A percentile compares a stretch with the other conserved stretches of the same genome.
These are phyloP conservation scores for Epirrita christyi DNA, from an alignment of 2,888 invertebrate genomes.

Conservation along the genomic window DNA sequence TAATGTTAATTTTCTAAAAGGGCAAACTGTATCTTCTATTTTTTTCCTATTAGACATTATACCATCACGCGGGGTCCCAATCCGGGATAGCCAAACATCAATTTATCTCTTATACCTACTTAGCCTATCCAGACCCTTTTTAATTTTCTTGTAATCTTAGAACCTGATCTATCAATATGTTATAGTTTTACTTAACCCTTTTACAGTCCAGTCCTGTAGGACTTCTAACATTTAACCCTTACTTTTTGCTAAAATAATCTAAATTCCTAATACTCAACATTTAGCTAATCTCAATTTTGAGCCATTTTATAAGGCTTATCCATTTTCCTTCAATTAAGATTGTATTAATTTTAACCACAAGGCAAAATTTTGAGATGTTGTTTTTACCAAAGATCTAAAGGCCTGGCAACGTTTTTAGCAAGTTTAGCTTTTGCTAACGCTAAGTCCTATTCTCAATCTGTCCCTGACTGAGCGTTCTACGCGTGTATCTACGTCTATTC, in stretches of 20 bases:
- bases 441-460: conserved; percentile 31
- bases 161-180: neutral
- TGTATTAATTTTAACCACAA: neutral
- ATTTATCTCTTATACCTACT: neutral
- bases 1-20: conserved; percentile 29
- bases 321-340: conserved; percentile 1
- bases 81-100: neutral
- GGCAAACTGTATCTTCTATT: conserved; percentile 22
- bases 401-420: conserved; percentile 20
- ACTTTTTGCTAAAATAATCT: conserved; percentile 22
- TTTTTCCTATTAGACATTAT: neutral
- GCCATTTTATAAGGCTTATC: conserved; percentile 27
- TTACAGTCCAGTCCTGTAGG: conserved; percentile 7
- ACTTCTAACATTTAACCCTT: conserved; percentile 9
- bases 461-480: conserved; percentile 58
- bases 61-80: neutral
- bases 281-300: conserved; percentile 23
- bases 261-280: conserved; percentile 4
- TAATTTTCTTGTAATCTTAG: neutral
- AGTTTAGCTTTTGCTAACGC: conserved; percentile 17
- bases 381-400: neutral
- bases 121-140: neutral
- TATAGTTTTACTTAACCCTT: neutral
- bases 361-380: neutral
- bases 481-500: conserved; percentile 45